Base-by-base conservation (phyloP, 2,113 vertebrate genomes). In the Alaudala cheleensis region DNA sequence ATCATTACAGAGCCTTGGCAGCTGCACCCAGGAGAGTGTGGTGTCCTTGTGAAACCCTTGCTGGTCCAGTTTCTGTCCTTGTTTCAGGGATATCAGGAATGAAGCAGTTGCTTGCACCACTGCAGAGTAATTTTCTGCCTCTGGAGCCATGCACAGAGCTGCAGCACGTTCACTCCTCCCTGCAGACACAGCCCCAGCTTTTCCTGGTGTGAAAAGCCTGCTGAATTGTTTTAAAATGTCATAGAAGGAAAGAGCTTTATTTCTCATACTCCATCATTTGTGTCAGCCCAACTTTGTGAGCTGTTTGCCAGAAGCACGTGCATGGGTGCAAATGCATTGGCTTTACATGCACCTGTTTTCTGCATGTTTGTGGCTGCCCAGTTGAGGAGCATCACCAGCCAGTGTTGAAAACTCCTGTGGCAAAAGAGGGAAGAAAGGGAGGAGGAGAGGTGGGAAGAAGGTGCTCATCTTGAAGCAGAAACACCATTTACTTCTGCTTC, bases 131-230 rank as follows among this genome's bases (percentile, higher is more conserved):
- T 50, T 85, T 69, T 82, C 45, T 85, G 58, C 69, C 73, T 64
- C 81, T 85, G 49, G 40, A 81, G 73, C 37, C 4, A 3, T 0
- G 0, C n/a, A 4, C 0, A 9, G 47, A 86, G 29, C 51, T 65
- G 64, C 37, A 83, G 44, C 3, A 2, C 1, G 0, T 87, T 94
- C 4, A 0, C 22, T 73, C 25, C n/a, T 86, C 0, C 0, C 26
- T 56, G 58, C 57, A 33, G 5, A 2, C 2, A 1, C n/a, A 67
- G 57, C 31, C 29, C 12, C 0, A 0, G 42, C 26, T 92, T 33
- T 78, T 77, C 66, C 40, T 3, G 1, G 34, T 77, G 49, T 47
- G 69, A 83, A 86, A 83, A 62, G 21, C 56, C 69, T 56, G 42
- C 60, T 37, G 74, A 74, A 65, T 76, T 85, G 37, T 87, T 94